phyloP scores from a whole-genome alignment of 2,113 vertebrate genomes.

The Lontra canadensis region DNA sequence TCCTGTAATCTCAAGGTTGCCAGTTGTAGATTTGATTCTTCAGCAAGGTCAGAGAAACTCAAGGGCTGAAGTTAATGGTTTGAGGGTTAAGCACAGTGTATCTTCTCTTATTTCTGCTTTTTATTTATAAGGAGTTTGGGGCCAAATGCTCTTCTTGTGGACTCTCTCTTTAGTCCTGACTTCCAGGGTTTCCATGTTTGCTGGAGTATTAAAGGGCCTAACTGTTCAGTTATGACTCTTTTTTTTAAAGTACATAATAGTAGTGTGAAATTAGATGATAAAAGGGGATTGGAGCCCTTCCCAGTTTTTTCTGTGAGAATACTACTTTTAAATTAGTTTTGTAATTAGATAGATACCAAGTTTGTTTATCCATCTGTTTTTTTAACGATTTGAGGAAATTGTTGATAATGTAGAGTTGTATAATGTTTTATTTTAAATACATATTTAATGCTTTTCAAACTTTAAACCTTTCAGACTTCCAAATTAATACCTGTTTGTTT shows the following conservation, averaged over 20 bases:
- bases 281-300: neutral
- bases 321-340: conserved; percentile 41
- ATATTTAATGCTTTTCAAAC: neutral
- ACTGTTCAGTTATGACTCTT: neutral
- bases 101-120: conserved; percentile 34
- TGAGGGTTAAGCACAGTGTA: neutral
- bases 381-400: neutral
- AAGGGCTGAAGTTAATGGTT: neutral
- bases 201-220: neutral
- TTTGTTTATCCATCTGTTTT: conserved; percentile 15
- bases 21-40: conserved; percentile 78
- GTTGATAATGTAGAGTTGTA: neutral
- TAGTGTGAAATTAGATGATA: neutral
- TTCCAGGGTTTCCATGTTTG: neutral
- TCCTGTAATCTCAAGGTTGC: conserved; percentile 80
- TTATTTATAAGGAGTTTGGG: neutral
- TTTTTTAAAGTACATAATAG: neutral
- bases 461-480: neutral
- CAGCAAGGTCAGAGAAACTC: conserved; percentile 61
- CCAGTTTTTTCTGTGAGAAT: conserved; percentile 24
- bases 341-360: neutral
- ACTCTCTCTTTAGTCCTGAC: neutral
- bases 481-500: neutral
- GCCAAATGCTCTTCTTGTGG: neutral
- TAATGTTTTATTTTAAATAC: neutral